Base-by-base conservation (phyloP, 2,888 invertebrate species). In the Eudasyphora cyanicolor region DNA sequence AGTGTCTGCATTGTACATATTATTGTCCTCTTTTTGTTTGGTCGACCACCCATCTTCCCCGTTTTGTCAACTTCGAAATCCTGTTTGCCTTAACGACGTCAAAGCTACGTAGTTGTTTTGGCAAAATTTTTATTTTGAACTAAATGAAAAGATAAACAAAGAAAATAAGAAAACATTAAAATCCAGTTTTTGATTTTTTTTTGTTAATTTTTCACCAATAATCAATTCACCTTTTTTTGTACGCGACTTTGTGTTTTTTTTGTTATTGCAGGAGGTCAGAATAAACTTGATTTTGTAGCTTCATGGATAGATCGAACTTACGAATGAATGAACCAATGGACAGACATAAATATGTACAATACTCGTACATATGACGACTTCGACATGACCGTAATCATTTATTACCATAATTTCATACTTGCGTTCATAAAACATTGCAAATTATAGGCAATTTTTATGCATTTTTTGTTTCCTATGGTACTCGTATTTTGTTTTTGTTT, bases 251-350 rank as follows among this genome's bases (percentile, higher is more conserved):
- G 32, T 6, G 5, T 6, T 32, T 32, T n/a, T n/a, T n/a, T n/a
- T n/a, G n/a, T n/a, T n/a, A 32, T 49, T 17, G 19, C 8, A 17
- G n/a, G 27, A 27, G 27, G 57, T 57, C 35, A 19, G 64, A 81
- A 76, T 76, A 81, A 84, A 83, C 83, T 80, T 81, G 84, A 84
- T 78, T 76, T 79, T 69, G 2, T 67, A 60, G 2, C n/a, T n/a
- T n/a, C n/a, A n/a, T n/a, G n/a, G n/a, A n/a, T n/a, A n/a, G n/a
- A n/a, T n/a, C n/a, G n/a, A n/a, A n/a, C n/a, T n/a, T n/a, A n/a
- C n/a, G n/a, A n/a, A n/a, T n/a, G n/a, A n/a, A n/a, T n/a, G n/a
- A n/a, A n/a, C 49, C 24, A 51, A 21, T 12, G 45, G 45, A 76
- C 70, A 74, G 62, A 29, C 35, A 80, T 62, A 69, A 27, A 57